These are phyloP conservation scores for Nectonema munidae DNA, from an alignment of 2,888 invertebrate genomes.

Conservation along the genomic window DNA sequence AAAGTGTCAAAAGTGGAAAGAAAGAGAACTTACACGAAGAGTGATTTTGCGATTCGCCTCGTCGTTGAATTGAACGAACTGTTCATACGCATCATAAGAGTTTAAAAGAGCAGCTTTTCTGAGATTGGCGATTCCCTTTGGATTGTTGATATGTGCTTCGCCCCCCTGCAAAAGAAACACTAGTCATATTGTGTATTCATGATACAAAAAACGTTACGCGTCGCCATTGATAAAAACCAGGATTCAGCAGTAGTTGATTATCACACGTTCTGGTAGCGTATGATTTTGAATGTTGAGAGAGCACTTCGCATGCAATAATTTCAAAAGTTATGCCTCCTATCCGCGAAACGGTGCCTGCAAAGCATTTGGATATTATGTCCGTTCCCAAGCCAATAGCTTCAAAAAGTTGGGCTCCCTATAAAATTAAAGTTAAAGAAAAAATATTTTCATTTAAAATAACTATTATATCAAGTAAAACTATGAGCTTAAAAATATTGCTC, in stretches of 20 bases:
- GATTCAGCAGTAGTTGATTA: conserved; percentile 42
- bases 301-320: conserved; percentile 41
- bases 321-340: conserved; percentile 65
- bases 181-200: background rate
- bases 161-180: conserved; percentile 28
- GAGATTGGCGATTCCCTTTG: conserved; percentile 41
- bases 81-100: conserved; percentile 45
- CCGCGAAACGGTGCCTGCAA: conserved; percentile 39
- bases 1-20: too few relatives aligned
- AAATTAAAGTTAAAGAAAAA: conserved; percentile 7
- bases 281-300: conserved; percentile 17
- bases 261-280: conserved; percentile 27
- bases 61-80: conserved; percentile 47
- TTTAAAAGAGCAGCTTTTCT: conserved; percentile 31
- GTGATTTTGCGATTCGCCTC: conserved; percentile 52
- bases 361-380: conserved; percentile 72
- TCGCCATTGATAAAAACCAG: conserved; percentile 82
- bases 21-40: too few relatives aligned
- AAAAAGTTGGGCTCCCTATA: conserved; percentile 68
- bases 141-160: conserved; percentile 88
- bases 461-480: conserved; percentile 5
- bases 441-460: conserved; percentile 2
- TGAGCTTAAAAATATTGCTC: too few relatives aligned
- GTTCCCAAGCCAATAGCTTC: conserved; percentile 75
- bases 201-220: conserved; percentile 29